Percentiles rank a stretch among this genome's conserved stretches.
Conservation (phyloP, 1,140 invertebrate species). For the Drosophila eugracilis region DNA sequence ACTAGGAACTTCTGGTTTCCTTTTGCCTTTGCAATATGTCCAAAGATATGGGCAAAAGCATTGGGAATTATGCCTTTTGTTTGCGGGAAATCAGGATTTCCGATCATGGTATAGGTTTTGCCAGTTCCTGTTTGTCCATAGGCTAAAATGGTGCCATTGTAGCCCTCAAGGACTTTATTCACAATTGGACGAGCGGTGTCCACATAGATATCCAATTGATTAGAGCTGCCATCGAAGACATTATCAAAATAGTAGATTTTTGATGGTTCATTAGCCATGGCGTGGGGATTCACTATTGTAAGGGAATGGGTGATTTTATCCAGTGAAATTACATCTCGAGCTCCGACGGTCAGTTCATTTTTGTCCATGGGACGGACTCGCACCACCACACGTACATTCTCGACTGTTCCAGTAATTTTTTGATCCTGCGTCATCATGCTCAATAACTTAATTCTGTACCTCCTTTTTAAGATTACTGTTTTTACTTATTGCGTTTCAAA, state of each 20-base stretch:
- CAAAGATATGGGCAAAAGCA: constrained; percentile 98
- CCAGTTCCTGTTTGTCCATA: constrained; percentile 99
- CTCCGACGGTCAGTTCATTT: constrained; percentile 90
- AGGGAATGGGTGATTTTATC: constrained; percentile 91
- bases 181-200: constrained; percentile 97
- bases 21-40: constrained; percentile 93
- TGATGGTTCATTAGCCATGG: constrained; percentile 89
- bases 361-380: constrained; percentile 94
- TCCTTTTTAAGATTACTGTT: too few relatives aligned
- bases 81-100: constrained; percentile 92
- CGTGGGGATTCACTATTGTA: constrained; percentile 90
- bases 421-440: constrained; percentile 62
- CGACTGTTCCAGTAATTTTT: constrained; percentile 70
- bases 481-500: too few relatives aligned
- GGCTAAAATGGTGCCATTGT: constrained; percentile 98
- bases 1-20: constrained; percentile 92
- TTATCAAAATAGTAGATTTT: constrained; percentile 97
- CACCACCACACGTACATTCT: constrained; percentile 94
- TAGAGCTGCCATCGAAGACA: constrained; percentile 94
- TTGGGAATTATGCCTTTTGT: constrained; percentile 97
- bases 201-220: constrained; percentile 96
- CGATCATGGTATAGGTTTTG: constrained; percentile 98
- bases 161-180: constrained; percentile 96
- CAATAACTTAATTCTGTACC: too few relatives aligned
- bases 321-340: constrained; percentile 89